Evolutionary conservation across 1,140 invertebrate species (phyloP).

Genomic region (Pseudomyrmex gracilis): DNA sequence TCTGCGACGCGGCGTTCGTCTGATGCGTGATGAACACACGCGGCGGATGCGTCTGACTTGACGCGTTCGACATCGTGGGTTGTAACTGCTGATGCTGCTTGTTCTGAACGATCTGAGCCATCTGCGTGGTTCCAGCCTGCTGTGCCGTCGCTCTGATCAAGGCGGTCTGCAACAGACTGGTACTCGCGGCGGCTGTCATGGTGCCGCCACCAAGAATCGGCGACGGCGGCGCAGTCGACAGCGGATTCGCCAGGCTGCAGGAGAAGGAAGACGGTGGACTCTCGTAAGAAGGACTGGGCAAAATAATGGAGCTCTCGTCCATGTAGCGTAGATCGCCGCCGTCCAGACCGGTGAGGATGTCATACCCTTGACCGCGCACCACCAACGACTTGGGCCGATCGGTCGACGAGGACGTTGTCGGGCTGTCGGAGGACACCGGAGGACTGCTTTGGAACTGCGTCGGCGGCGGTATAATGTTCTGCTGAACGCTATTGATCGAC

Average conservation of each 20-base stretch:
- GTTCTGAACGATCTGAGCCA: conserved; percentile 86
- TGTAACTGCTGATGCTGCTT: conserved; percentile 35
- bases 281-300: conserved; percentile 91
- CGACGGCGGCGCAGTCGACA: conserved; percentile 87
- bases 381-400: conserved; percentile 87
- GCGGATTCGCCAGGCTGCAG: conserved; percentile 83
- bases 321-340: conserved; percentile 93
- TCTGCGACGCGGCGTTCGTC: conserved; percentile 84
- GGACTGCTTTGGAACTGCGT: conserved; percentile 90
- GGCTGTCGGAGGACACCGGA: conserved; percentile 87
- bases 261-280: conserved; percentile 90
- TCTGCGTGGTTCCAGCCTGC: conserved; percentile 89
- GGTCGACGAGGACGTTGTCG: conserved; percentile 84
- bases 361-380: conserved; percentile 88
- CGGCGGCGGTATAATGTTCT: conserved; percentile 90
- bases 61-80: conserved; percentile 80
- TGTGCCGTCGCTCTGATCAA: conserved; percentile 89
- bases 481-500: conserved; percentile 60
- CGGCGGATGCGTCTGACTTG: conserved; percentile 83
- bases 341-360: conserved; percentile 91
- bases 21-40: conserved; percentile 84
- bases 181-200: conserved; percentile 83
- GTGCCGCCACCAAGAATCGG: conserved; percentile 82
- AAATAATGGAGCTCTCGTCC: conserved; percentile 95
- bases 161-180: conserved; percentile 89